Evolutionary conservation across 2,797 vertebrate genomes (phyloP), one percentile per base, ranked within the genome.

Genomic region (Sebastes iracundus): DNA sequence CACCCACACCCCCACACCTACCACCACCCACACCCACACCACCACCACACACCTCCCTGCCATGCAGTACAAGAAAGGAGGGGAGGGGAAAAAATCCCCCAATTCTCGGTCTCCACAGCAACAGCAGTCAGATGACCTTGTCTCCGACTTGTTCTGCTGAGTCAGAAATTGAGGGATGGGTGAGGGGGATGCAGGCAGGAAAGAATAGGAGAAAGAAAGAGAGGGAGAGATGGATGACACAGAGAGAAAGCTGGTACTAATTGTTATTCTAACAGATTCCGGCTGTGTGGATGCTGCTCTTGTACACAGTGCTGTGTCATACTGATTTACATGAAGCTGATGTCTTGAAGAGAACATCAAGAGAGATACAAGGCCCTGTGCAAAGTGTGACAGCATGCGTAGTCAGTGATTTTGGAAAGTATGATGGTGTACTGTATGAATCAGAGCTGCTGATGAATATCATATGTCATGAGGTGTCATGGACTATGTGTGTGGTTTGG

Each of bases 81-180:
- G 77, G 78, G 81, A 76, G 72, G 86, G 68, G 81, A 84, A 85
- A 87, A 86, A 84, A 85, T 35, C 60, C 83, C 91, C 84, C 80
- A 90, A 86, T 86, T 94, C 83, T 91, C 80, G 69, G 89, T 96
- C 90, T 93, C 94, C 93, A 95, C 76, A 72, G 95, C 93, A 96
- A 95, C 94, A 92, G 91, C 83, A 92, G 91, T 94, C 93, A 92
- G 93, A 93, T 95, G 96, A 96, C 95, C 94, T 95, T 95, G 94
- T 92, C 84, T 93, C 74, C 23, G 76, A 91, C 81, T 93, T 81
- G 85, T 93, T 93, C 71, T 95, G 95, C 96, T 96, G 95, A 96
- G 93, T 96, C 95, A 95, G 94, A 95, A 91, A 92, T 87, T 83
- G 91, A 92, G 79, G 84, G 77, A 89, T 90, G 84, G 84, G 75